phyloP scores from a whole-genome alignment of 2,113 vertebrate species.

The Petrocephalus zakoni region DNA sequence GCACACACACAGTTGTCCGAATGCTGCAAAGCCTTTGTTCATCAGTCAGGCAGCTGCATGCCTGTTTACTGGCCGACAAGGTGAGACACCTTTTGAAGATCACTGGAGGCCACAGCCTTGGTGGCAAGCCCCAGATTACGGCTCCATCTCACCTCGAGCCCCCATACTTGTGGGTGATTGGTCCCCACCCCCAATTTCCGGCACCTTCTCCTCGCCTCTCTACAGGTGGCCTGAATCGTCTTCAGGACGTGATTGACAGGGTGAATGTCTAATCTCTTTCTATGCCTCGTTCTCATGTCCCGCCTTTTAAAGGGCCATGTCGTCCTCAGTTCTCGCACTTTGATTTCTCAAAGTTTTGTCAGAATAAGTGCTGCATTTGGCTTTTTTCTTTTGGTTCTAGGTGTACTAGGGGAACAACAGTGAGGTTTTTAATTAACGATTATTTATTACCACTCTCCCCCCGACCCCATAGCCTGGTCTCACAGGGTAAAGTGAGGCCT shows the following conservation, averaged over 20 bases:
- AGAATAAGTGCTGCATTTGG: neutral
- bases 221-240: neutral
- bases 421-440: neutral
- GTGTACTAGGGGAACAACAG: neutral
- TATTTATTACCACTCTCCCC: neutral
- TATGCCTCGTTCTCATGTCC: neutral
- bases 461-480: neutral
- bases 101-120: slow-evolving; percentile 37
- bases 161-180: neutral
- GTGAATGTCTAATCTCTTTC: neutral
- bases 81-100: slow-evolving; percentile 32
- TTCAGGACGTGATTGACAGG: neutral
- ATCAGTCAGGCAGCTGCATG: slow-evolving; percentile 11
- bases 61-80: slow-evolving; percentile 35
- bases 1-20: neutral
- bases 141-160: neutral
- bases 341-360: neutral
- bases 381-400: neutral
- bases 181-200: slow-evolving; percentile 12
- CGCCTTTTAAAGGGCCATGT: neutral
- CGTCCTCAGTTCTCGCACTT: neutral
- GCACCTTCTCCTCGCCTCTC: neutral
- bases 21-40: neutral
- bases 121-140: slow-evolving; percentile 34
- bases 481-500: neutral